Conservation (phyloP, 2,113 vertebrate species). For the Lophochroa leadbeateri region DNA sequence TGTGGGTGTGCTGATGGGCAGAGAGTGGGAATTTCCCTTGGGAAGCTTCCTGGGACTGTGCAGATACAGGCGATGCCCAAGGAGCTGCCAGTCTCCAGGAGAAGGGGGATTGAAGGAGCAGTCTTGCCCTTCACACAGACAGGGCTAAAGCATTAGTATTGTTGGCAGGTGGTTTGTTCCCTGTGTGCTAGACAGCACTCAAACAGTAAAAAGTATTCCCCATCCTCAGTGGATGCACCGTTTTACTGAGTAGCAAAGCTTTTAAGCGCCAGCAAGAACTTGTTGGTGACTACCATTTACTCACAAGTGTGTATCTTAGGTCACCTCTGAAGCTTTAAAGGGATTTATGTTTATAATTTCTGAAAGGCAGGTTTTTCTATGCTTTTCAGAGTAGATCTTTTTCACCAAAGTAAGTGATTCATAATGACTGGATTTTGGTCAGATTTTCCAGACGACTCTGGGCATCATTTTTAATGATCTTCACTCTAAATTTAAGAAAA, state of each 20-base stretch:
- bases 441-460: background rate
- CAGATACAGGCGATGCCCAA: fast-evolving
- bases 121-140: background rate
- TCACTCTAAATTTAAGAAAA: background rate
- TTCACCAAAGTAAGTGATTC: background rate
- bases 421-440: background rate
- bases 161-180: background rate
- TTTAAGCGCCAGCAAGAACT: conserved; percentile 33
- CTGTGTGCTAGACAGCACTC: conserved; percentile 46
- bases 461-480: background rate
- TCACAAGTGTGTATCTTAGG: background rate
- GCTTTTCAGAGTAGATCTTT: background rate
- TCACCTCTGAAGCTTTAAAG: conserved; percentile 34
- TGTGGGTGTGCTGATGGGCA: fast-evolving
- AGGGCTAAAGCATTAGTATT: background rate
- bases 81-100: fast-evolving
- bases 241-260: background rate
- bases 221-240: background rate
- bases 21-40: background rate
- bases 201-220: conserved; percentile 16
- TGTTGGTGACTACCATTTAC: background rate
- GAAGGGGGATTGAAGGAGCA: background rate
- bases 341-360: background rate
- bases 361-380: background rate
- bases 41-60: background rate